Percentiles rank a stretch among this genome's conserved stretches.
Conservation (phyloP, 2,888 invertebrate species). For the Cacoxenus indagator region DNA sequence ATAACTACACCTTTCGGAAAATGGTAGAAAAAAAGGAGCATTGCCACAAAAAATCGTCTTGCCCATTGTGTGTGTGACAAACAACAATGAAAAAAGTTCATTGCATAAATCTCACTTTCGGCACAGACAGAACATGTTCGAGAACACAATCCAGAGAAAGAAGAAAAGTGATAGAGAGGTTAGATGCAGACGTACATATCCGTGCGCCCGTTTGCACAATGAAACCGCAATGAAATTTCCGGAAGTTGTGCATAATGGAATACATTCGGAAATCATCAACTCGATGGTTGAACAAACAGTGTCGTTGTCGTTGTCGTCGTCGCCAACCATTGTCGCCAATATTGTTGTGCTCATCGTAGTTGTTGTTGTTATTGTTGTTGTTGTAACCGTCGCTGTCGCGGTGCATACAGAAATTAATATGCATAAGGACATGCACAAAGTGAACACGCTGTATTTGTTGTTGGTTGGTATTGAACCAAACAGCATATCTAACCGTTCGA, state of each 20-base stretch:
- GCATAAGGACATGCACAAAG: no score
- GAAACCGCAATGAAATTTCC: conserved; percentile 65
- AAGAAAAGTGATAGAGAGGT: neutral
- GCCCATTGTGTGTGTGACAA: neutral
- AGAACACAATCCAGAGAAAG: neutral
- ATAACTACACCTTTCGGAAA: neutral
- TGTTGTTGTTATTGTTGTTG: no score
- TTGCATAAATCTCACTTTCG: conserved; percentile 10
- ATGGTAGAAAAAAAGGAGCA: neutral
- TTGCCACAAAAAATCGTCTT: neutral
- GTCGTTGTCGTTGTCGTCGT: neutral
- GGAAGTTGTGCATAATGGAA: conserved; percentile 68
- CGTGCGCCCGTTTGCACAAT: conserved; percentile 40
- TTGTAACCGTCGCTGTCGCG: no score
- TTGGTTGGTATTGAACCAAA: no score
- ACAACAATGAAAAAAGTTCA: neutral
- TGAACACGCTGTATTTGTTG: no score
- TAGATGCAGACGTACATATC: conserved; percentile 32
- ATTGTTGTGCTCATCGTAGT: no score
- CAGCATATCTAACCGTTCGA: no score
- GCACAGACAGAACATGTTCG: neutral
- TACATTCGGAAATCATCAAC: conserved; percentile 69
- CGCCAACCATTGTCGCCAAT: no score
- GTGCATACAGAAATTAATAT: no score
- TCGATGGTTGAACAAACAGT: conserved; percentile 60